phyloP scores from a whole-genome alignment of 2,113 vertebrate species.

The Dasypus novemcinctus region DNA sequence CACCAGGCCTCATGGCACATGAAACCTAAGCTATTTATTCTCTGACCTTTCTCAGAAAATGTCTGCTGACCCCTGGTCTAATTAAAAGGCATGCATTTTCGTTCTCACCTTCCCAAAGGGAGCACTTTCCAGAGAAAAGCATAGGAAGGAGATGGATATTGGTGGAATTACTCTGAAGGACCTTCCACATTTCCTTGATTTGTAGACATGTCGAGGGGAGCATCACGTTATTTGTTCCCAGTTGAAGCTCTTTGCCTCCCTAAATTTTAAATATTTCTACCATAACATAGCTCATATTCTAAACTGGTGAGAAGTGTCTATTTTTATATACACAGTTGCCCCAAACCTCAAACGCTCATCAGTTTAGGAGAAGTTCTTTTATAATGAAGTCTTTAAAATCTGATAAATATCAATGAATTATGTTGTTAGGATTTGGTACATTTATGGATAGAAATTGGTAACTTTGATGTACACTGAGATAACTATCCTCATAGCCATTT shows the following conservation, averaged over 20 bases:
- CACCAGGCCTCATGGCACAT: rapidly evolving
- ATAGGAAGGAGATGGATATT: neutral
- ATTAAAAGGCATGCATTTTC: neutral
- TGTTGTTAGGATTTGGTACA: neutral
- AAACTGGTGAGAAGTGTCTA: neutral
- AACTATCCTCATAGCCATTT: neutral
- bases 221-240: neutral
- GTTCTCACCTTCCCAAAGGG: neutral
- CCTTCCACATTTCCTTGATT: rapidly evolving
- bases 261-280: neutral
- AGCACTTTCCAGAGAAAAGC: neutral
- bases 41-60: neutral
- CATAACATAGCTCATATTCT: neutral
- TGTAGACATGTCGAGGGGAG: too few species aligned
- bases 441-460: neutral
- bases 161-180: neutral
- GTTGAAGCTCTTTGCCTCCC: neutral
- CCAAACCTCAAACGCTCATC: neutral
- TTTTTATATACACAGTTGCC: neutral
- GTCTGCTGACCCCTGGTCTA: neutral
- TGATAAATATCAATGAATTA: neutral
- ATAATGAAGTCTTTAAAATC: neutral
- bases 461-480: neutral
- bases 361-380: neutral
- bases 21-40: neutral